Percentiles rank a stretch among this genome's conserved stretches.
phyloP scores from a whole-genome alignment of 2,797 vertebrate genomes.

The Somateria mollissima region DNA sequence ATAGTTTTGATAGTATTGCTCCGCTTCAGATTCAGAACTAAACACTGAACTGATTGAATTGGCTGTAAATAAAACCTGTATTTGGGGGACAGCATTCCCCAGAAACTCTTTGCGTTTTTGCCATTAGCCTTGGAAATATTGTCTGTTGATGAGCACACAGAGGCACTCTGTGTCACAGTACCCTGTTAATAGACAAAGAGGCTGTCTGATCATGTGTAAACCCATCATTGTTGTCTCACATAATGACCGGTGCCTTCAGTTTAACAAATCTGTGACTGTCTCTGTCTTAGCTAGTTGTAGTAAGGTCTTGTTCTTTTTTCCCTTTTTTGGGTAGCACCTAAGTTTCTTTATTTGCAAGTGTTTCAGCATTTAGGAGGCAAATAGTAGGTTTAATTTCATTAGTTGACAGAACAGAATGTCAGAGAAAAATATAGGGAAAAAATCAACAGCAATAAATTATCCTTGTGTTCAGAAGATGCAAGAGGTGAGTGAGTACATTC shows the following conservation, averaged over 20 bases:
- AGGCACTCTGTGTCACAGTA: background rate
- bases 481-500: background rate
- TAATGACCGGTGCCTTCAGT: background rate
- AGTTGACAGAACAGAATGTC: background rate
- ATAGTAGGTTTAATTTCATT: background rate
- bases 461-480: background rate
- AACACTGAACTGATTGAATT: background rate
- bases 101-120: background rate
- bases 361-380: background rate
- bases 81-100: background rate
- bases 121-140: too few relatives aligned
- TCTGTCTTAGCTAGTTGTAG: background rate
- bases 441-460: background rate
- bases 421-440: background rate
- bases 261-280: background rate
- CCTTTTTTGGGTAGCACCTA: background rate
- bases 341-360: background rate
- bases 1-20: background rate
- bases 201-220: background rate
- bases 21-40: background rate
- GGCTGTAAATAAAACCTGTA: background rate
- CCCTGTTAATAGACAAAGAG: background rate
- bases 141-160: background rate
- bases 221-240: background rate
- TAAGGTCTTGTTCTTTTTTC: background rate